Evolutionary conservation across 2,797 vertebrate species (phyloP), one percentile per base, ranked within the genome.

Genomic region (Geotrypetes seraphini): DNA sequence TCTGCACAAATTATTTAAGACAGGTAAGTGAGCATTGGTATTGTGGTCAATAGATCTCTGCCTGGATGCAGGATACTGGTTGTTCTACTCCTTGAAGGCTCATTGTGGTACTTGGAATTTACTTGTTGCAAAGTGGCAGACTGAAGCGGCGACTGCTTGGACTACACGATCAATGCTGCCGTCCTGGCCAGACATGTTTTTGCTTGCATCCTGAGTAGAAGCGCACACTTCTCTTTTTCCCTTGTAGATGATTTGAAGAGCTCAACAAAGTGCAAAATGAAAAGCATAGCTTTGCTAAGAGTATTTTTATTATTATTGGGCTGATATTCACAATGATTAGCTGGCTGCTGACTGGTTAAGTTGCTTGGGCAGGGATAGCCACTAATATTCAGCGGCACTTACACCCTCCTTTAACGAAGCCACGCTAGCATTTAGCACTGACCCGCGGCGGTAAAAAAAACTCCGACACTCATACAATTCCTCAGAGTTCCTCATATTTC

Each of bases 1-100:
- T 21, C 25, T 42, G 20, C 47, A 39, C 31, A 57, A 43, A 53
- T 53, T 42, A 22, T 13, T 58, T 50, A 50, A 37, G 12, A 31
- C 28, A 50, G 27, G 31, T 53, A 48, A 61, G 53, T 7, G 15
- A 11, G 22, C 11, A 22, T 33, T 36, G 36, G 12, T 31, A 24
- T 10, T 11, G 18, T 36, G 39, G 25, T 19, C 47, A 38, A 41
- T 56, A 46, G 42, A 44, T 50, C 15, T 42, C 40, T 43, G 30
- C 29, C 37, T 44, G 50, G 55, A 43, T 38, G 25, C 30, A 8
- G 28, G 24, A n/a, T 44, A 19, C 20, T 35, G 33, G 50, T 39
- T 36, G 23, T 39, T 56, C 29, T 6, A 0, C 23, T 38, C 41
- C 25, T 34, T 47, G 44, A 16, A 11, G 33, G 26, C 5, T 21